A percentile compares a stretch with the other conserved stretches of the same genome.
phyloP scores from a whole-genome alignment of 2,113 vertebrate genomes.

The Psittacula cyanocephala region DNA sequence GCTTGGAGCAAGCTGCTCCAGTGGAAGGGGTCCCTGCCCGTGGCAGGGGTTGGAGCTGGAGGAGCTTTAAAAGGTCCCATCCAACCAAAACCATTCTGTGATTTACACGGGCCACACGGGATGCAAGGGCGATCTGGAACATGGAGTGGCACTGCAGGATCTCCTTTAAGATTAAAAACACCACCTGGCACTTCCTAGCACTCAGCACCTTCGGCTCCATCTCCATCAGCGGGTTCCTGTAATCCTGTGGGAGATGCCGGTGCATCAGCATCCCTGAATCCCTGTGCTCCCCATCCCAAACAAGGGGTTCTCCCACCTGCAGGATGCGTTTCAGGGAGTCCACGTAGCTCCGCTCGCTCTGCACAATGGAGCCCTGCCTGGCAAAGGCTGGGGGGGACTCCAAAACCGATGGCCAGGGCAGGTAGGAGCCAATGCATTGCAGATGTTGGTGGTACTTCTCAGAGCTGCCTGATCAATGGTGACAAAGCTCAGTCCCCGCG shows the following conservation, averaged over 20 bases:
- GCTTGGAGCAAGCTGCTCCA: no score
- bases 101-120: constrained; percentile 77
- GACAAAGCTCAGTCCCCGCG: not conserved
- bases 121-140: constrained; percentile 93
- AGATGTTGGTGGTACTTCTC: not conserved
- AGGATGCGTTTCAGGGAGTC: constrained; percentile 88
- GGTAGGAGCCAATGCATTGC: not conserved
- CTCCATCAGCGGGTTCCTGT: constrained; percentile 87
- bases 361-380: constrained; percentile 82
- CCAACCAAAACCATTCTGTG: no score
- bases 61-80: no score
- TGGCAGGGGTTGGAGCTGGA: no score
- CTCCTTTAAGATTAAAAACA: constrained; percentile 88
- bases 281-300: accelerated
- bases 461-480: not conserved
- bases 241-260: constrained; percentile 74
- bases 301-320: constrained; percentile 73
- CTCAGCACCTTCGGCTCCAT: constrained; percentile 90
- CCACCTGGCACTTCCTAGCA: constrained; percentile 84
- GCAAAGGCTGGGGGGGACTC: not conserved
- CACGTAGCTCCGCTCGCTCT: constrained; percentile 91
- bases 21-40: no score
- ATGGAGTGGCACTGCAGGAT: constrained; percentile 96
- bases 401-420: accelerated
- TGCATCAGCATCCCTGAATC: not conserved